Base-by-base conservation (phyloP, 2,797 vertebrate genomes). In the Esox masquinongy region DNA sequence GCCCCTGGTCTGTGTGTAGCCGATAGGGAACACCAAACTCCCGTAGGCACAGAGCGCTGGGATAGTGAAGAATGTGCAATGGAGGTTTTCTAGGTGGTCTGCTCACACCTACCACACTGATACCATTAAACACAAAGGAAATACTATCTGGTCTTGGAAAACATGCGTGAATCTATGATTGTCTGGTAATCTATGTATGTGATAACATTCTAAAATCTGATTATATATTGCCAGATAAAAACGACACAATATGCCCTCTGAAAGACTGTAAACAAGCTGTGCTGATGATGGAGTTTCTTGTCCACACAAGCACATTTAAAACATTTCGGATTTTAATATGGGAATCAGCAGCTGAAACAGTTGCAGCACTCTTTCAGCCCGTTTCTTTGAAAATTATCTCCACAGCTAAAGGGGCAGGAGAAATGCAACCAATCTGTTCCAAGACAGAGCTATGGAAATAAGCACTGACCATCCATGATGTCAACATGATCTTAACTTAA, bases 1-100 rank as follows among this genome's bases (percentile, higher is more conserved):
- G 68, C 74, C 53, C 31, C 39, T 9, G 19, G 68, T 71, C 51
- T 76, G 74, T 56, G 24, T n/a, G 26, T 5, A 56, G 68, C 51
- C 51, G 53, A 63, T 64, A 31, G 74, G 68, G 53, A 73, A 39
- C 53, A 36, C 71, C 49, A 63, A 11, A 17, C 51, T 56, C 53
- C 39, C 56, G 8, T 24, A 9, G 36, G 67, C 43, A 34, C 24
- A 22, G 74, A 51, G 74, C 26, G 50, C 11, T 16, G 51, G 24
- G 53, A 36, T 19, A 43, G 64, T 5, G 63, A 17, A 31, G 29
- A 36, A 39, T 53, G 22, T 5, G 5, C 22, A 49, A 43, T 24
- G 14, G 64, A 16, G 50, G 66, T 15, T 16, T 8, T 22, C 15
- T 68, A 47, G 50, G 66, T 43, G 72, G 31, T 72, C 71, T 22